Evolutionary conservation across 2,888 invertebrate species (phyloP).

Genomic region (Leptinotarsa tumamoca): DNA sequence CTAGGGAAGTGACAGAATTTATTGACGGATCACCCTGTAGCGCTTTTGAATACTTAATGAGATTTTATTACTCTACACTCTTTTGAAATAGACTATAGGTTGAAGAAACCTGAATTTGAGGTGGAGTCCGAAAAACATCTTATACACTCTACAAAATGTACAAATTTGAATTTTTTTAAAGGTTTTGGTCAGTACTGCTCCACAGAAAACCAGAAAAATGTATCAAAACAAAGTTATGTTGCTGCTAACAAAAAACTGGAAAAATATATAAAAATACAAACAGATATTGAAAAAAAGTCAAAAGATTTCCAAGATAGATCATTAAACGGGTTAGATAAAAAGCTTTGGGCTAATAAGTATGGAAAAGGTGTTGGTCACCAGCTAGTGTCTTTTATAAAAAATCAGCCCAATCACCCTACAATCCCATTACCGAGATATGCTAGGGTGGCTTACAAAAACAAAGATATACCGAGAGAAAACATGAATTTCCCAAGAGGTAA

Average conservation of each 20-base stretch:
- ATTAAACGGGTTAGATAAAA: constrained; percentile 30
- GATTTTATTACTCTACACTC: too few relatives aligned
- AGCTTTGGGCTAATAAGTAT: constrained; percentile 51
- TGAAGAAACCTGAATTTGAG: too few relatives aligned
- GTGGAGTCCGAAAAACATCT: too few relatives aligned
- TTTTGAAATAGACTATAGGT: too few relatives aligned
- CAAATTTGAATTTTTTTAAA: background rate
- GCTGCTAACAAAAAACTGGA: constrained; percentile 16
- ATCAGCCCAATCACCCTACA: constrained; percentile 40
- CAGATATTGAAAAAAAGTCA: constrained; percentile 27
- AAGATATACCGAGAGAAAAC: background rate
- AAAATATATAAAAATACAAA: constrained; percentile 30
- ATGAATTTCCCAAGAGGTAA: background rate
- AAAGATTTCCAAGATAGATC: constrained; percentile 23
- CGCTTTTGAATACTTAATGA: too few relatives aligned
- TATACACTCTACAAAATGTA: background rate
- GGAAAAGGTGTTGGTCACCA: constrained; percentile 49
- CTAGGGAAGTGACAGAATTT: too few relatives aligned
- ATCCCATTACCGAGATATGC: constrained; percentile 40
- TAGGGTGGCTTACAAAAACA: background rate
- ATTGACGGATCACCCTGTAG: too few relatives aligned
- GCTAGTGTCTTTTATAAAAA: constrained; percentile 49
- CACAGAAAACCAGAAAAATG: background rate
- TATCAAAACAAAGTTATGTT: constrained; percentile 9
- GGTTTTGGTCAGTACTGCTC: constrained; percentile 15